Evolutionary conservation across 1,140 invertebrate genomes (phyloP).

Genomic region (Zaprionus lachaisei): DNA sequence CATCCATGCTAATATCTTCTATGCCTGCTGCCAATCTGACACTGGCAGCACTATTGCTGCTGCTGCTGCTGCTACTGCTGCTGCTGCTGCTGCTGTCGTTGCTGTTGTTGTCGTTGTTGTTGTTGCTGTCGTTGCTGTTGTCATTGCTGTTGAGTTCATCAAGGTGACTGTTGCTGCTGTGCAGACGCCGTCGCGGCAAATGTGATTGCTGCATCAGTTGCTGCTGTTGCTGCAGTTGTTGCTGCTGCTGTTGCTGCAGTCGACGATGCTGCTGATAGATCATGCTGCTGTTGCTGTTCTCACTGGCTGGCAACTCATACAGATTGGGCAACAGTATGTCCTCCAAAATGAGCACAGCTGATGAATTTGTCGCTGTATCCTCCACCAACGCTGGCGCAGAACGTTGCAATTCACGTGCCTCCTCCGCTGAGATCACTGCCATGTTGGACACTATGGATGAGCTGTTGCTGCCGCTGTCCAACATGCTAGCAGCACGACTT

Average conservation of each 20-base stretch:
- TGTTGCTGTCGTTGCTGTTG: neutral
- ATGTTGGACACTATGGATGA: constrained; percentile 65
- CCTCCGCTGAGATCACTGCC: constrained; percentile 67
- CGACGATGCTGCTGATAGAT: neutral
- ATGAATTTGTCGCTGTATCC: constrained; percentile 49
- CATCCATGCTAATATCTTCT: neutral
- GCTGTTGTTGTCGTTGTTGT: neutral
- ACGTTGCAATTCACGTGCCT: constrained; percentile 61
- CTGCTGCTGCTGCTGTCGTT: neutral
- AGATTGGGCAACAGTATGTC: constrained; percentile 65
- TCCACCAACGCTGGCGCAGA: constrained; percentile 53
- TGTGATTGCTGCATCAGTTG: constrained; percentile 1
- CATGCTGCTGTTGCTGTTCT: constrained; percentile 16
- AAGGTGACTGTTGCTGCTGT: neutral
- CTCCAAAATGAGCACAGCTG: constrained; percentile 59
- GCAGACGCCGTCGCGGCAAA: neutral
- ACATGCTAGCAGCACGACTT: constrained; percentile 31
- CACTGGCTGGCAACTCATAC: constrained; percentile 40
- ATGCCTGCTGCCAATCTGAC: neutral
- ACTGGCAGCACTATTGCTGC: neutral
- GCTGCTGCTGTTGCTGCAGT: neutral
- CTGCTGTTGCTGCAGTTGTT: constrained; percentile 9
- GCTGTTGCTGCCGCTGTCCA: constrained; percentile 48
- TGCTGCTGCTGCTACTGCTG: neutral
- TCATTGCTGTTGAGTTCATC: neutral